A percentile compares a stretch with the other conserved stretches of the same genome.
These are phyloP conservation scores for Ctena decussata DNA, from an alignment of 2,888 invertebrate species.

Conservation along the genomic window DNA sequence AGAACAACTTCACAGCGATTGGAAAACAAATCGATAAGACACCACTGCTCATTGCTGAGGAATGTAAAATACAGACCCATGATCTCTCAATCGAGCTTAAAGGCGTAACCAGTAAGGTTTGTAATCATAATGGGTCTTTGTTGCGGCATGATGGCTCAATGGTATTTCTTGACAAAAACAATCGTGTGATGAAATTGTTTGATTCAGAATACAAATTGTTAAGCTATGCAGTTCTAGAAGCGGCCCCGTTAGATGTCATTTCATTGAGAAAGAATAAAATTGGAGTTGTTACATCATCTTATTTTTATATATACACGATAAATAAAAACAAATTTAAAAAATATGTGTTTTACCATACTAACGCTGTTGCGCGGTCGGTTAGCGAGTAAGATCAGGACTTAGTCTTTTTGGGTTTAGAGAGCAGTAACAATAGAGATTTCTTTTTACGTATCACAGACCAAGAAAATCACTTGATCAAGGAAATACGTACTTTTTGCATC, in stretches of 20 bases:
- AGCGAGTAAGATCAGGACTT: background rate
- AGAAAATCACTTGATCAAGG: background rate
- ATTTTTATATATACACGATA: background rate
- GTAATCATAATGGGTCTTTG: background rate
- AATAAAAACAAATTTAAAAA: no score
- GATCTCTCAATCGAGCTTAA: background rate
- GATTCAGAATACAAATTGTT: background rate
- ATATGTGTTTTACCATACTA: background rate
- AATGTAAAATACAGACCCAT: background rate
- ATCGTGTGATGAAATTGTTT: background rate
- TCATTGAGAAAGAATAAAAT: background rate
- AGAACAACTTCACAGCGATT: no score
- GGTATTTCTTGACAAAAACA: slow-evolving; percentile 2
- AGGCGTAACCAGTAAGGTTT: no score
- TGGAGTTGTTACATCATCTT: background rate
- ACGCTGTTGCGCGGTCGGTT: background rate
- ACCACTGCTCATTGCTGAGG: no score
- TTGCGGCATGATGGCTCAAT: background rate
- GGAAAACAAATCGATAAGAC: no score
- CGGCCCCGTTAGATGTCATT: background rate
- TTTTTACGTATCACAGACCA: background rate
- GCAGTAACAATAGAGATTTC: background rate
- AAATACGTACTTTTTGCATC: no score
- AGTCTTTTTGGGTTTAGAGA: background rate
- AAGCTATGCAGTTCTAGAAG: background rate